Base-by-base conservation (phyloP, 1,140 invertebrate genomes). In the Parapsyche elsis region DNA sequence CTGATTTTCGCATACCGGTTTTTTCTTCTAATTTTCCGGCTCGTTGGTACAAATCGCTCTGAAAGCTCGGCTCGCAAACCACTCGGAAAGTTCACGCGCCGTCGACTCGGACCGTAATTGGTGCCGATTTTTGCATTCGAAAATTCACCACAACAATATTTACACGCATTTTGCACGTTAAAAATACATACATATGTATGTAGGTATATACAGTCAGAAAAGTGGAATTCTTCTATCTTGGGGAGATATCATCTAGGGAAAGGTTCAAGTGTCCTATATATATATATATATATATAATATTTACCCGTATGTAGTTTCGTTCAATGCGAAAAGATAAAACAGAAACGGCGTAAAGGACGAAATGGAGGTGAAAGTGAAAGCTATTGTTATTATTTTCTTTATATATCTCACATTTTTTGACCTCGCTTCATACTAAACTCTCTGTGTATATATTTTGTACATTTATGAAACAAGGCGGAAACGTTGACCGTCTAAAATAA, bases 371-470 rank as follows among this genome's bases (percentile, higher is more conserved):
- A 77, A 77, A 59, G 75, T 53, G 75, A 64, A 77, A 64, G 75
- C 75, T 64, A 77, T 77, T 77, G 75, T 77, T 57, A 57, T 77
- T 77, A 77, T 77, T 77, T 77, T 77, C 59, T 67, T 61, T 77
- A 38, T 64, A 30, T 77, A 23, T 59, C 59, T 64, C 75, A 59
- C 59, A 77, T 77, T 64, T 77, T 67, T 64, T 12, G 24, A 30
- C 14, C 12, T 30, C 53, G 10, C 74, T 7, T 7, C 23, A 14
- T n/a, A 10, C 16, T 53, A 53, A 53, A 53, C 2, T 14, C 16
- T 12, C 49, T 53, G 10, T 53, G 16, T 53, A 14, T 5, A 14
- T 14, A 4, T 16, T 14, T 12, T 14, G 49, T 53, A 53, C 49
- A 16, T 53, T 53, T 53, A 53, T 38, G 30, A 38, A 38, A 38